These are phyloP conservation scores for Amphipyra tragopoginis DNA, from an alignment of 2,888 invertebrate species.

Conservation along the genomic window DNA sequence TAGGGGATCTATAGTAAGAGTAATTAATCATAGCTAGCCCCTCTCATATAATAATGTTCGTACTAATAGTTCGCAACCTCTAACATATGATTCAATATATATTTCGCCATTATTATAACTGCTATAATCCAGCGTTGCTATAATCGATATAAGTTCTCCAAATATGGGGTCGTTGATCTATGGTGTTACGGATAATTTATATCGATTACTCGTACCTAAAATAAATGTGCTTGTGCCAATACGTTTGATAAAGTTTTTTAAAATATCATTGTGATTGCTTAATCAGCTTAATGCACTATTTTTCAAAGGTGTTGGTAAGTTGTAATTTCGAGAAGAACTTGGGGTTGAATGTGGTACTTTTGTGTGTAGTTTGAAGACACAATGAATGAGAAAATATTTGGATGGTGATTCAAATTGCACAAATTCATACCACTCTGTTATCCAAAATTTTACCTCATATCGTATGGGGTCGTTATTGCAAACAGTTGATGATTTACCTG, in stretches of 20 bases:
- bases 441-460: conserved; percentile 22
- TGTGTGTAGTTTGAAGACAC: too few species aligned
- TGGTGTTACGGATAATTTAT: conserved; percentile 25
- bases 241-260: conserved; percentile 24
- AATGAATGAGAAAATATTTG: too few species aligned
- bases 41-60: conserved; percentile 26
- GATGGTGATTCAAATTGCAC: background rate
- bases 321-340: background rate
- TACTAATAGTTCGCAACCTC: conserved; percentile 70
- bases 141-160: conserved; percentile 37
- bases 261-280: conserved; percentile 8
- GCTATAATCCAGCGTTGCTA: conserved; percentile 13
- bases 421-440: too few species aligned
- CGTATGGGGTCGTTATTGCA: background rate
- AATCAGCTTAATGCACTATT: conserved; percentile 1
- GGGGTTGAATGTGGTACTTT: too few species aligned
- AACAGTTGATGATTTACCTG: conserved; percentile 48
- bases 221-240: conserved; percentile 12
- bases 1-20: conserved; percentile 17
- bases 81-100: conserved; percentile 55
- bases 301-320: background rate
- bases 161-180: conserved; percentile 44
- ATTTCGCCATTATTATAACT: conserved; percentile 44
- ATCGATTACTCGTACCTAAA: conserved; percentile 27
- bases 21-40: conserved; percentile 51